phyloP scores from a whole-genome alignment of 2,113 vertebrate species.

The Catharus bicknelli region DNA sequence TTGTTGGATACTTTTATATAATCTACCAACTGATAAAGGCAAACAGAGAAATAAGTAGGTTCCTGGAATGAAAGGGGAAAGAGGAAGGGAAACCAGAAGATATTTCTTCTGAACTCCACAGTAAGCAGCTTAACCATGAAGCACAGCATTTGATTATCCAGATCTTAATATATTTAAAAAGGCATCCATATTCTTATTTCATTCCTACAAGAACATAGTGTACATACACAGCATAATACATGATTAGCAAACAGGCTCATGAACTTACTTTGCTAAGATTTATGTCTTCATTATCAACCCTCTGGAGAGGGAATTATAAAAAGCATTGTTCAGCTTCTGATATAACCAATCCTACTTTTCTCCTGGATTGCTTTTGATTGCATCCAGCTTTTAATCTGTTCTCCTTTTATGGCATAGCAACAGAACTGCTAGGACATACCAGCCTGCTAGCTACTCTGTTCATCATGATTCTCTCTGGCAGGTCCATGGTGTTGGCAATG shows the following conservation, averaged over 20 bases:
- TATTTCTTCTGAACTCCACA: background rate
- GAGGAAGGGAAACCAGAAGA: background rate
- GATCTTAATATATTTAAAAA: background rate
- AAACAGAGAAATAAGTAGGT: background rate
- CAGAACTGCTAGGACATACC: constrained; percentile 73
- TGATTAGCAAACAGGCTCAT: background rate
- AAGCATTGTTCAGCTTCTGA: background rate
- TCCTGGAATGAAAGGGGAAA: background rate
- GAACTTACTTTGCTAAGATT: background rate
- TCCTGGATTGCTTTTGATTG: background rate
- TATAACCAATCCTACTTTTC: background rate
- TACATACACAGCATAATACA: background rate
- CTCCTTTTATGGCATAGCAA: background rate
- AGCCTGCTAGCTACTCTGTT: constrained; percentile 92
- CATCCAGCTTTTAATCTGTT: background rate
- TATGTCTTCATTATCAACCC: background rate
- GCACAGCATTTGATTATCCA: background rate
- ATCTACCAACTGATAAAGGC: background rate
- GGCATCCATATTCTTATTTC: background rate
- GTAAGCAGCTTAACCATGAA: background rate
- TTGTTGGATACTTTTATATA: background rate
- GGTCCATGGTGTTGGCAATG: constrained; percentile 98
- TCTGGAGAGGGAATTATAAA: background rate
- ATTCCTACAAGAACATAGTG: background rate
- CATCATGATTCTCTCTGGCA: constrained; percentile 97